Percentiles rank a stretch among this genome's conserved stretches.
Evolutionary conservation across 2,797 vertebrate genomes (phyloP).

Genomic region (Macrochelys suwanniensis): DNA sequence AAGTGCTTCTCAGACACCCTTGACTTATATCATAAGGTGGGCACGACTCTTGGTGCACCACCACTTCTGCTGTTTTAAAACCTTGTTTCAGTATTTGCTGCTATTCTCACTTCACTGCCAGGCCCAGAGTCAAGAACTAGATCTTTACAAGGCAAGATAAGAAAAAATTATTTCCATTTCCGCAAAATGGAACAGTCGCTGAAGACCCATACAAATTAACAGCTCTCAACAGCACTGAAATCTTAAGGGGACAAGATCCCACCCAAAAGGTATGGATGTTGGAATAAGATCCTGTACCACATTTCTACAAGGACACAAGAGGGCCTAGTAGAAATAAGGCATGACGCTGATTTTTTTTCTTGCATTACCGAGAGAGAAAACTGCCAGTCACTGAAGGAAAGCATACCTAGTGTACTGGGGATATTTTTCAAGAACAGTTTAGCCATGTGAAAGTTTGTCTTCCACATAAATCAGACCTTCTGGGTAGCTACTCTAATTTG

Average conservation of each 20-base stretch:
- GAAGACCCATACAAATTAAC: neutral
- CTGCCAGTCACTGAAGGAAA: neutral
- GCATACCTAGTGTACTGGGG: neutral
- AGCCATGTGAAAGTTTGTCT: neutral
- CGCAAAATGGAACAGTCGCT: neutral
- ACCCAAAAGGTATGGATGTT: neutral
- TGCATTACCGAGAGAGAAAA: conserved; percentile 30
- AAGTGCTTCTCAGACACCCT: neutral
- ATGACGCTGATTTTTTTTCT: neutral
- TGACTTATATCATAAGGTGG: neutral
- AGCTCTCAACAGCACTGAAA: neutral
- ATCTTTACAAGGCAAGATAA: neutral
- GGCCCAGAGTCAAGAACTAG: neutral
- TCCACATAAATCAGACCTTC: conserved; percentile 4
- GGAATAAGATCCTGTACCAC: neutral
- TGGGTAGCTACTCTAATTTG: neutral
- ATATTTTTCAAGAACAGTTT: neutral
- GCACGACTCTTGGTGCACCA: neutral
- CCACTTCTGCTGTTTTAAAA: neutral
- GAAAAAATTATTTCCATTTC: neutral
- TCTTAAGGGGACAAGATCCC: neutral
- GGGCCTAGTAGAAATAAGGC: neutral
- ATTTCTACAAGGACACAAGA: neutral
- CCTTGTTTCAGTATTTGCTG: neutral
- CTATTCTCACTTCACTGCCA: neutral